Base-by-base conservation (phyloP, 2,113 vertebrate genomes). In the Pseudorasbora parva region DNA sequence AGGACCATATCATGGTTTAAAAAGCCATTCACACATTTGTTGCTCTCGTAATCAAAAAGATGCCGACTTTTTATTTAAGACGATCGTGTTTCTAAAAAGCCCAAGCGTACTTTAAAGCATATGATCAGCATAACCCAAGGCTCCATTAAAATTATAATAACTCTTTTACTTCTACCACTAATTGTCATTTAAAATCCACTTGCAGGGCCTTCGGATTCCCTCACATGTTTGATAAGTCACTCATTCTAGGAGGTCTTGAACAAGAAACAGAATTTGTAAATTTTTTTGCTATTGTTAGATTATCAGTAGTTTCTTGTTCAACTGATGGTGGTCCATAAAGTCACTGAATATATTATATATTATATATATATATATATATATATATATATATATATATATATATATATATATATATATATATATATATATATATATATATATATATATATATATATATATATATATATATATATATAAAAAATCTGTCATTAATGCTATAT, bases 161-260 rank as follows among this genome's bases (percentile, higher is more conserved):
- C n/a, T 30, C 72, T 41, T 68, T 47, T 73, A 25, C 56, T 83
- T 79, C 27, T n/a, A 72, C 54, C 23, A 41, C 82, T 74, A 78
- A 64, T 72, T 77, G 23, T 62, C 82, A 43, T 51, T 84, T 84
- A 76, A 75, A 76, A 56, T 43, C 66, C 57, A 54, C 71, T 86
- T 47, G n/a, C 71, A 43, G 33, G 23, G 51, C 54, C 3, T 79
- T 41, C 56, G 74, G 72, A 83, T 79, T 83, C 27, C 25, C 2
- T 25, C n/a, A 25, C 41, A 33, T 73, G 27, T 49, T 11, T 15
- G 7, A 27, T 30, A 19, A 8, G 23, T 4, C 14, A 4, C 71
- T 15, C 3, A 27, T 49, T 74, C 23, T 1, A 4, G 8, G 15
- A 4, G 23, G 68, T 2, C 23, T 73, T 47, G 25, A 30, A 8